phyloP scores from a whole-genome alignment of 2,113 vertebrate genomes.

The Neopipo cinnamomea region DNA sequence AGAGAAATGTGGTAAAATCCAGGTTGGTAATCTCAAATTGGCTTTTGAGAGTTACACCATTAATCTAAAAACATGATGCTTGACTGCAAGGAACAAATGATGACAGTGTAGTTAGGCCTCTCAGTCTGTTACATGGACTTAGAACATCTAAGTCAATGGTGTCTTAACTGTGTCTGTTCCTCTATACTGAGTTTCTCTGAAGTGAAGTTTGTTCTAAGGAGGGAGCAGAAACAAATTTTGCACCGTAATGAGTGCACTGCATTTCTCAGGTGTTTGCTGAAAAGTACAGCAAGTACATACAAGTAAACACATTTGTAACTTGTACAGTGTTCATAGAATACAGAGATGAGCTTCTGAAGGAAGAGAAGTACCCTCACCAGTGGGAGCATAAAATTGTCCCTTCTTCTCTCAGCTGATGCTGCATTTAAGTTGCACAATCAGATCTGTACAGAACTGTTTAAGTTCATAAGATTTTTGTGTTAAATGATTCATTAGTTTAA shows the following conservation, averaged over 20 bases:
- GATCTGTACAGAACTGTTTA: not conserved
- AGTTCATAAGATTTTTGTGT: not conserved
- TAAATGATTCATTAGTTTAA: not conserved
- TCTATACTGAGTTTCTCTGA: not conserved
- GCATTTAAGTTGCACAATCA: not conserved
- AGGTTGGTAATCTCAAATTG: not conserved
- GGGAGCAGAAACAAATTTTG: not conserved
- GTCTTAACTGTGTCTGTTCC: not conserved
- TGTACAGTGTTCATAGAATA: not conserved
- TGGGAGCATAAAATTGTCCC: not conserved
- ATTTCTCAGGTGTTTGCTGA: not conserved
- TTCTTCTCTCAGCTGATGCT: not conserved
- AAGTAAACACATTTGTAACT: not conserved
- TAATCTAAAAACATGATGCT: not conserved
- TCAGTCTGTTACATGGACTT: not conserved
- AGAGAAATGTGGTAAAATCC: slow-evolving; percentile 35
- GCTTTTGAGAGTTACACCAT: not conserved
- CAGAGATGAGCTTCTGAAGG: not conserved
- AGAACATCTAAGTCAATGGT: not conserved
- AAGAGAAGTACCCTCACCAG: not conserved
- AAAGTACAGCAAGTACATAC: not conserved
- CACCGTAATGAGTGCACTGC: not conserved
- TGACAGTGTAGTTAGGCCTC: not conserved
- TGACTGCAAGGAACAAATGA: not conserved
- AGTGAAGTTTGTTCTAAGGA: not conserved